Evolutionary conservation across 1,140 invertebrate genomes (phyloP).

Genomic region (Brachionus calyciflorus): DNA sequence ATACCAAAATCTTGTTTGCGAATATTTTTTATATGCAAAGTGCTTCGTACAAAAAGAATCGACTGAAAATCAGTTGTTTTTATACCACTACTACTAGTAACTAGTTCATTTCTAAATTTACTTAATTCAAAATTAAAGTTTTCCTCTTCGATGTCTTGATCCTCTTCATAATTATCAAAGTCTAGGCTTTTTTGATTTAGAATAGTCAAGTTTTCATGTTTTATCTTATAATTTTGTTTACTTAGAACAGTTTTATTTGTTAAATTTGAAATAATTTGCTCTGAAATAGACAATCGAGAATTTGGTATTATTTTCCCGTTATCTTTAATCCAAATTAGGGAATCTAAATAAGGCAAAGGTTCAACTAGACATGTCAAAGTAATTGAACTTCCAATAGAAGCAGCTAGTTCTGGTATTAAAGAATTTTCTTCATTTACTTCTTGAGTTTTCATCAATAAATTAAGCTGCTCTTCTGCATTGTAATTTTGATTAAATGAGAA

Average conservation of each 20-base stretch:
- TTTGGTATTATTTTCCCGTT: slow-evolving; percentile 40
- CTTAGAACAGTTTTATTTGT: background rate
- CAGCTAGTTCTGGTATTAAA: background rate
- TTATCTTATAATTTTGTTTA: slow-evolving; percentile 18
- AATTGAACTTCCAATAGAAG: slow-evolving; percentile 4
- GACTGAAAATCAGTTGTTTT: background rate
- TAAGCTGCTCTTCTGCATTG: slow-evolving; percentile 7
- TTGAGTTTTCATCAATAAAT: slow-evolving; percentile 20
- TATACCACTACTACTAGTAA: background rate
- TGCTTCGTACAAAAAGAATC: background rate
- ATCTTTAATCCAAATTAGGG: slow-evolving; percentile 40
- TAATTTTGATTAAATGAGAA: background rate
- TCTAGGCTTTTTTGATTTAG: background rate
- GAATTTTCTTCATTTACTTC: background rate
- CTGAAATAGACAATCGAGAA: slow-evolving; percentile 1
- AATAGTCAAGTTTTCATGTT: slow-evolving; percentile 28
- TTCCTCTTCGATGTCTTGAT: slow-evolving; percentile 5
- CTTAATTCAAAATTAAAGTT: background rate
- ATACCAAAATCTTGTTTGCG: slow-evolving; percentile 30
- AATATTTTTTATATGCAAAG: slow-evolving; percentile 23
- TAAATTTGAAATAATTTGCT: background rate
- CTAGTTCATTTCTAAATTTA: background rate
- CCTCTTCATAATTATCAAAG: background rate
- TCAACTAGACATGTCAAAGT: slow-evolving; percentile 32
- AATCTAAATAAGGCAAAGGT: background rate